Evolutionary conservation across 2,797 vertebrate species (phyloP).

Genomic region (Gymnodraco acuticeps): DNA sequence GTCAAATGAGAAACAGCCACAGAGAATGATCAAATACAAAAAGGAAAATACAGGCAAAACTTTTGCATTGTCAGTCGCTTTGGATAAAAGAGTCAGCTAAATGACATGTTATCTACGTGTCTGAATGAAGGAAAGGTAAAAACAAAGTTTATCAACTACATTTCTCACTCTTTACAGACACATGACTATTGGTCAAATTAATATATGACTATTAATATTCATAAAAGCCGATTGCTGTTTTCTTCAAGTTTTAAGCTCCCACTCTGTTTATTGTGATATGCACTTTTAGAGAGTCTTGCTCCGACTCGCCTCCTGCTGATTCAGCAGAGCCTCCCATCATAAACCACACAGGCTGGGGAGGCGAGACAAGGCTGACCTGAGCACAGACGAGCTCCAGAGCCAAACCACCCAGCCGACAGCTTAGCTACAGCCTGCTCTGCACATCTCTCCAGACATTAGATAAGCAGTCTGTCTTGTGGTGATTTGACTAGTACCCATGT

Average conservation of each 20-base stretch:
- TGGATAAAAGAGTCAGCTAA: too few relatives aligned
- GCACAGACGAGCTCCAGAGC: conserved; percentile 67
- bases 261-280: conserved; percentile 35
- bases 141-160: neutral
- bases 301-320: conserved; percentile 80
- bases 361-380: conserved; percentile 77
- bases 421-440: conserved; percentile 58
- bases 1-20: conserved; percentile 12
- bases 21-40: neutral
- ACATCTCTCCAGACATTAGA: conserved; percentile 76
- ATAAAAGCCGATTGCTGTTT: conserved; percentile 30
- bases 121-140: neutral
- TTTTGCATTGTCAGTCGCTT: too few relatives aligned
- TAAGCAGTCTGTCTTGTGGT: conserved; percentile 79
- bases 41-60: neutral
- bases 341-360: conserved; percentile 77
- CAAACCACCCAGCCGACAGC: conserved; percentile 76
- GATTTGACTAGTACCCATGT: conserved; percentile 65
- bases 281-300: conserved; percentile 67
- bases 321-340: conserved; percentile 74
- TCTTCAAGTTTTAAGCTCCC: conserved; percentile 21
- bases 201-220: conserved; percentile 18
- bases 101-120: neutral
- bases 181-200: neutral
- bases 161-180: neutral